Base-by-base conservation (phyloP, 2,797 vertebrate genomes). In the Gallirallus australis region DNA sequence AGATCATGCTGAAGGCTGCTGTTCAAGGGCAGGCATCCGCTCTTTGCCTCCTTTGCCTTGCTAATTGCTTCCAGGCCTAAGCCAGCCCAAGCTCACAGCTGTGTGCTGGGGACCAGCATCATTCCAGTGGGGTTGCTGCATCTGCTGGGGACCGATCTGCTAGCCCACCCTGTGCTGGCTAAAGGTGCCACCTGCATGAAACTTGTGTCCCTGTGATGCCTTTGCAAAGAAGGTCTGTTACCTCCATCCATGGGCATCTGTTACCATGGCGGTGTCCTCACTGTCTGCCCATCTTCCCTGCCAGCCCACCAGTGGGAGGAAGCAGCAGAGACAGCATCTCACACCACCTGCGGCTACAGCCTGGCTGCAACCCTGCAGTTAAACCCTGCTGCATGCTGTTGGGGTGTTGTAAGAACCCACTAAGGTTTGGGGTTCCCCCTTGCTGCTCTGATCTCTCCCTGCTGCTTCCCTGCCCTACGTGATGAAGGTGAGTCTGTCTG, bases 1-100 rank as follows among this genome's bases (percentile, higher is more conserved):
- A 81, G 95, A 84, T 93, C 24, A 52, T 54, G 78, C 66, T 35
- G 54, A 92, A 86, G 53, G 61, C 91, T 78, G 72, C 76, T 2
- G 0, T 82, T 93, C 61, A 68, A 86, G 63, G 69, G 59, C 69
- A 61, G 72, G 30, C 37, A 65, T 48, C 82, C 1, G 1, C 66
- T 69, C 24, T 45, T 88, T 69, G 50, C 70, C 30, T 76, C n/a
- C 13, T 50, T 63, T 86, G 50, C 54, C 63, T 81, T 59, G 11
- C 35, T 88, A 52, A 16, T 40, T 69, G 45, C 54, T 89, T 20
- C 57, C 6, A 1, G 12, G 24, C 20, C 57, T 75, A 45, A 81
- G 20, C 33, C 37, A 48, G 24, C 30, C 21, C 47, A 69, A 61
- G 50, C 14, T 89, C 1, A 0, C 11, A 7, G 31, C 25, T 0